Evolutionary conservation across 2,888 invertebrate species (phyloP), one percentile per base, ranked within the genome.

Genomic region (Lottia scabra): DNA sequence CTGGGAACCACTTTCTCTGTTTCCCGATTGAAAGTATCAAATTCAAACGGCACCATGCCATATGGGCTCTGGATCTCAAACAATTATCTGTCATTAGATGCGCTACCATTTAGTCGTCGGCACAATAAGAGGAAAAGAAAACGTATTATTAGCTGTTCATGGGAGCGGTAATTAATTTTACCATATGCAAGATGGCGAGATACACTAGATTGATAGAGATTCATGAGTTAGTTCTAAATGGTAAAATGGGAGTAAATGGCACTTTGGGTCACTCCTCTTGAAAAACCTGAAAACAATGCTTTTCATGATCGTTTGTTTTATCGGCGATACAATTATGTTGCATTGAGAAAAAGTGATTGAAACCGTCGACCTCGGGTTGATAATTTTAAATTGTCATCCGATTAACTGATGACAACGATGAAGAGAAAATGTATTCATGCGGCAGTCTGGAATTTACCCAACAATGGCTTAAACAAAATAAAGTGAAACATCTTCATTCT

Each of bases 381-480:
- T 23, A 23, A 56, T 56, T 56, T 56, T 56, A 56, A 38, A 56
- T 56, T 56, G 56, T 56, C 56, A 56, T 56, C 56, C 56, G 56
- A 56, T 56, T 56, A 56, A 56, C 56, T 56, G 56, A 56, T 56
- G 56, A 56, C 56, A 56, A 56, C 12, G 19, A 56, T 56, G 19
- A 38, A 56, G 19, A 56, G 56, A 23, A 56, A 56, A 56, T 56
- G 19, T 56, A 56, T 56, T 56, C 56, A 56, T 56, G 56, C 56
- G 56, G 56, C 56, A 56, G 56, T 56, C 23, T 23, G 23, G 23
- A 56, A 56, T 23, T 56, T 56, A 19, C 19, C 19, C 19, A 56
- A 56, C 56, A 56, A 56, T 56, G 56, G 56, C 56, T 56, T 56
- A 56, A 38, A 56, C 56, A 56, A 56, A 56, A 56, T 56, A 56